Evolutionary conservation across 2,797 vertebrate genomes (phyloP).

Genomic region (Carcharodon carcharias): DNA sequence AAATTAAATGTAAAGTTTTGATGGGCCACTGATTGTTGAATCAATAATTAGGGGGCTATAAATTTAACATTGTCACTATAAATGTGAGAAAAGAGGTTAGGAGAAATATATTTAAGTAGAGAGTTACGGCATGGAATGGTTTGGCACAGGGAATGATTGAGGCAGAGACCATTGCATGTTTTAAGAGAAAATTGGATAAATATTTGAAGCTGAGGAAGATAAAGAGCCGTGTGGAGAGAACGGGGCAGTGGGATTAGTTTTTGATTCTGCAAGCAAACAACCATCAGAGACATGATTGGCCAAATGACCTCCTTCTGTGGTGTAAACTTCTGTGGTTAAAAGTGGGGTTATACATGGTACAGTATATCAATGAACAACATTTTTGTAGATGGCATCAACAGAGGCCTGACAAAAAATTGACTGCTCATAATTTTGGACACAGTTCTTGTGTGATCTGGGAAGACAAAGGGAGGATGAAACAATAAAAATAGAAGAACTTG

Average conservation of each 20-base stretch:
- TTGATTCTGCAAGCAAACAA: slow-evolving; percentile 18
- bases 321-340: not conserved
- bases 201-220: not conserved
- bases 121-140: not conserved
- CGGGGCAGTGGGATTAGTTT: not conserved
- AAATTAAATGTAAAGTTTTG: not conserved
- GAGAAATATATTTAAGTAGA: not conserved
- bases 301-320: not conserved
- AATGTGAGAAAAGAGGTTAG: not conserved
- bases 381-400: not conserved
- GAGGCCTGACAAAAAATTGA: not conserved
- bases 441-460: not conserved
- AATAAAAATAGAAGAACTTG: not conserved
- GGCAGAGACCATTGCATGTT: not conserved
- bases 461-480: not conserved
- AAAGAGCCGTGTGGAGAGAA: not conserved
- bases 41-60: not conserved
- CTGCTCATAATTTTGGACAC: not conserved
- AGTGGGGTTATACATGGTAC: not conserved
- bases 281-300: not conserved
- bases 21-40: not conserved
- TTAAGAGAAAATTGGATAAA: slow-evolving; percentile 4
- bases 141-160: not conserved
- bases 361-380: not conserved
- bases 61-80: not conserved